Evolutionary conservation across 2,113 vertebrate genomes (phyloP).

Genomic region (Neopipo cinnamomea): DNA sequence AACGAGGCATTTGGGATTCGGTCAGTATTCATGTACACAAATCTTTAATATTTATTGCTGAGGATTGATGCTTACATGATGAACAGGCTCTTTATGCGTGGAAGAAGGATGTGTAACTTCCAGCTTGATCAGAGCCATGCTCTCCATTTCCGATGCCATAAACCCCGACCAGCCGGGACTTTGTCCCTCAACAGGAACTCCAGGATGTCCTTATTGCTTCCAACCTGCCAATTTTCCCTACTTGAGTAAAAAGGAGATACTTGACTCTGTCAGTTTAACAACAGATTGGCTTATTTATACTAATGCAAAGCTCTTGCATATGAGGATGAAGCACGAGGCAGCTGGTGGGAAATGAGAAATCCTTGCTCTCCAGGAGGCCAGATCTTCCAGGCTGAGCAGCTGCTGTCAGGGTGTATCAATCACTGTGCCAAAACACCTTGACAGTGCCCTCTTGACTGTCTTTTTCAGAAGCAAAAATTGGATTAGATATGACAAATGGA

Average conservation of each 20-base stretch:
- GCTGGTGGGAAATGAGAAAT: neutral
- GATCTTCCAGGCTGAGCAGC: conserved; percentile 19
- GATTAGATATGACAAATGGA: neutral
- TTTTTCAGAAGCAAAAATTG: neutral
- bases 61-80: neutral
- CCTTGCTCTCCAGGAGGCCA: neutral
- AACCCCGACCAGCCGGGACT: neutral
- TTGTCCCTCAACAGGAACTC: neutral
- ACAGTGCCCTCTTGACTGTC: neutral
- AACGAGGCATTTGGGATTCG: conserved; percentile 20
- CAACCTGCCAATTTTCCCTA: neutral
- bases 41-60: neutral
- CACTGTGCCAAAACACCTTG: neutral
- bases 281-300: neutral
- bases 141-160: neutral
- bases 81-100: neutral
- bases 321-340: neutral
- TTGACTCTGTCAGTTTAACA: neutral
- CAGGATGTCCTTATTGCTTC: neutral
- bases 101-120: neutral
- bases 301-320: neutral
- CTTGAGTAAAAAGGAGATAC: neutral
- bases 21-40: neutral
- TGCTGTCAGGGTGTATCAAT: neutral
- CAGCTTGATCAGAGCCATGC: neutral